Evolutionary conservation across 2,113 vertebrate genomes (phyloP).

Genomic region (Cyanistes caeruleus): DNA sequence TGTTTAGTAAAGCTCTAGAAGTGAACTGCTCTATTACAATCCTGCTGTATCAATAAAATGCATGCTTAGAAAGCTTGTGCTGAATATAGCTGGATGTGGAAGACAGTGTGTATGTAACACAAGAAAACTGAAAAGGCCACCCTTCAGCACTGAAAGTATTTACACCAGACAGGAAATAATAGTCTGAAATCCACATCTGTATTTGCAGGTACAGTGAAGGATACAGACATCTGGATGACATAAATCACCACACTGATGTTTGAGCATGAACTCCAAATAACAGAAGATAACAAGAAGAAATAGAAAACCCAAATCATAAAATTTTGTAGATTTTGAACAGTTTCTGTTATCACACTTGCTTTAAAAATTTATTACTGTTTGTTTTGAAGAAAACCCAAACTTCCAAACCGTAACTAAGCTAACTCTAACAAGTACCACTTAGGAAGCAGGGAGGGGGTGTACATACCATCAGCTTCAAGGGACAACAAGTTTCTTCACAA

Average conservation of each 20-base stretch:
- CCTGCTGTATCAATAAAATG: background rate
- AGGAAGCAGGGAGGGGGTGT: background rate
- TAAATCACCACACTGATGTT: background rate
- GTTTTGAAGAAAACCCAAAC: background rate
- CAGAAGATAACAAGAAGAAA: background rate
- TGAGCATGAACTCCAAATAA: background rate
- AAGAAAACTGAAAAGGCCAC: background rate
- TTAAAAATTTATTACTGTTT: background rate
- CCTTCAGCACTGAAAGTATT: background rate
- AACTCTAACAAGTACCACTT: background rate
- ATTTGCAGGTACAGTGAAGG: constrained; percentile 11
- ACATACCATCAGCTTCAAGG: background rate
- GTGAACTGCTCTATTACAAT: background rate
- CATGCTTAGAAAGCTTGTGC: background rate
- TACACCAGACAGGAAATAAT: constrained; percentile 2
- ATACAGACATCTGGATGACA: background rate
- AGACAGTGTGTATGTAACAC: background rate
- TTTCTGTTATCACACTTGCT: background rate
- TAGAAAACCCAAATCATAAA: background rate
- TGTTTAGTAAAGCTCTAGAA: background rate
- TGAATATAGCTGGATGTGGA: background rate
- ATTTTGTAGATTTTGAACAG: background rate
- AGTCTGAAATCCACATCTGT: constrained; percentile 13
- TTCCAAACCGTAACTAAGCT: background rate
- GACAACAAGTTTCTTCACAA: background rate